Percentiles rank a stretch among this genome's conserved stretches.
Conservation (phyloP, 2,888 invertebrate genomes). For the Epirrhoe tristata region DNA sequence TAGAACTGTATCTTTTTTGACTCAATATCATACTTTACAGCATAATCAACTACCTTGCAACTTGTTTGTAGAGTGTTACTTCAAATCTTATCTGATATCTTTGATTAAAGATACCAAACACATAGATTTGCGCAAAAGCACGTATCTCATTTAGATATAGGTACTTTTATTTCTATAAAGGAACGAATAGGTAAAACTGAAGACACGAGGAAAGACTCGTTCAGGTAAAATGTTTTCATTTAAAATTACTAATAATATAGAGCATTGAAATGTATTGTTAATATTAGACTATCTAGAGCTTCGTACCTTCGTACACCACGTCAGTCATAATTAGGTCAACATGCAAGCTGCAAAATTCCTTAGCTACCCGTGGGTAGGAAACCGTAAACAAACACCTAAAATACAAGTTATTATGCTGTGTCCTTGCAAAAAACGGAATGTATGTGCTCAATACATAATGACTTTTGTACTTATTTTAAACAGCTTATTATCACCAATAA, state of each 20-base stretch:
- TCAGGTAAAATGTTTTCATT: not conserved
- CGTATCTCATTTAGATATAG: not conserved
- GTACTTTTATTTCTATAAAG: no score
- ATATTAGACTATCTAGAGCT: not conserved
- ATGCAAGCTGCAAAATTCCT: constrained; percentile 45
- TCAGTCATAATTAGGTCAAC: constrained; percentile 46
- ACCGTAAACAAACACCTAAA: constrained; percentile 13
- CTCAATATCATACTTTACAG: constrained; percentile 5
- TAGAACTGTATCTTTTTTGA: not conserved
- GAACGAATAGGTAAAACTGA: not conserved
- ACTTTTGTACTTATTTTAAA: constrained; percentile 29
- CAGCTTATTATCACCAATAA: constrained; percentile 24
- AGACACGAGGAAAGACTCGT: not conserved
- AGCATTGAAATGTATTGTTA: not conserved
- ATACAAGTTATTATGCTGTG: constrained; percentile 12
- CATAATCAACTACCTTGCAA: constrained; percentile 2
- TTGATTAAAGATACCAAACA: constrained; percentile 40
- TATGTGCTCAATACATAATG: constrained; percentile 38
- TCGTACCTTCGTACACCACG: not conserved
- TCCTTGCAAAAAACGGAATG: constrained; percentile 21
- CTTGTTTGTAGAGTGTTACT: constrained; percentile 24
- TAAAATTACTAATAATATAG: not conserved
- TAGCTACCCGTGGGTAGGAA: constrained; percentile 32
- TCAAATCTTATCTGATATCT: constrained; percentile 38
- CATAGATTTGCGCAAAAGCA: constrained; percentile 28